Base-by-base conservation (phyloP, 2,113 vertebrate genomes). In the Corapipo altera region DNA sequence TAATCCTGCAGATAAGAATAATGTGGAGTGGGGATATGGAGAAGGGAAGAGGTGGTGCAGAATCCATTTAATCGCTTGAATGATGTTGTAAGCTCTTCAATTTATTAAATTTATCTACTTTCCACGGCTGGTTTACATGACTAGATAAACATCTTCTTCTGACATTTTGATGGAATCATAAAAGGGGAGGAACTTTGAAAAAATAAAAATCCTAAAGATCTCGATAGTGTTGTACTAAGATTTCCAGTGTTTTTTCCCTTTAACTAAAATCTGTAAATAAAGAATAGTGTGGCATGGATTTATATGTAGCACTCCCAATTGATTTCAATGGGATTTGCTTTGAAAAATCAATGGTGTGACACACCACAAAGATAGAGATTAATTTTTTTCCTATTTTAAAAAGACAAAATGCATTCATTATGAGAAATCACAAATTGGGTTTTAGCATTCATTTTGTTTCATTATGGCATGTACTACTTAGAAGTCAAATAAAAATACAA, bases 1-100 rank as follows among this genome's bases (percentile, higher is more conserved):
- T 94, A 95, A 96, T 94, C 86, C 95, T 91, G 61, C 46, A 93
- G 93, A 92, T 90, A 95, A 96, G 66, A 81, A 73, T 64, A 93
- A 77, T 37, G 44, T 76, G 67, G 55, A 93, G 30, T 79, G 49
- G 44, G 61, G 89, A 75, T 79, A 92, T 5, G 9, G 62, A 61
- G 51, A 66, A 81, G 82, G n/a, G 35, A 93, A 93, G 43, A 95
- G 30, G 44, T 94, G 43, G 39, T 80, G 61, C 22, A 77, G 82
- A 95, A 95, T 88, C 59, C 24, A 81, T 91, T 96, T 78, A 94
- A 91, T 83, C 2, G 0, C 77, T 78, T 85, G 64, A 92, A 80
- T 75, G 55, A 89, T 67, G 57, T 52, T 80, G 46, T 95, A 92
- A 93, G 37, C 57, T 89, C 37, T 61, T 85, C 51, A 83, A 37